Conservation (phyloP, 2,888 invertebrate species). For the Drosophila ezoana region DNA sequence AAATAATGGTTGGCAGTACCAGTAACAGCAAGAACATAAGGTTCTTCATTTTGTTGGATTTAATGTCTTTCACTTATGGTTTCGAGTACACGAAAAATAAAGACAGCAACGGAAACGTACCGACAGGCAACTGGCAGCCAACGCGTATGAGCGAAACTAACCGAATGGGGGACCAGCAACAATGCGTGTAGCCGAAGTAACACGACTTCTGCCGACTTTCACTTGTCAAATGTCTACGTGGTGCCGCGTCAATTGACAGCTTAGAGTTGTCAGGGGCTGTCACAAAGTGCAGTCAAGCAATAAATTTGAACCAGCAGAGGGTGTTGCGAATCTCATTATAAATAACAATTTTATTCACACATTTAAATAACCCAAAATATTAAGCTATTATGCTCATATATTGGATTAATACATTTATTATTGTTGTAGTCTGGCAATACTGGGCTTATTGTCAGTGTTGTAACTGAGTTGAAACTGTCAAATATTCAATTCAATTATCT, state of each 20-base stretch:
- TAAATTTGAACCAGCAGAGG: not conserved
- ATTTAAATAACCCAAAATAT: not conserved
- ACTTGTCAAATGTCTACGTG: slow-evolving; percentile 73
- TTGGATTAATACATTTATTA: not conserved
- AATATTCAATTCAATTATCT: not conserved
- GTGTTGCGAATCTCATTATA: not conserved
- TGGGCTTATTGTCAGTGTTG: slow-evolving; percentile 4
- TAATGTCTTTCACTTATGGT: slow-evolving; percentile 30
- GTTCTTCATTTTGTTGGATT: slow-evolving; percentile 87
- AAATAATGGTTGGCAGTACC: slow-evolving; percentile 90
- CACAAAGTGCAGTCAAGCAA: not conserved
- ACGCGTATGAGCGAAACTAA: slow-evolving; percentile 51
- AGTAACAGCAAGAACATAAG: slow-evolving; percentile 88
- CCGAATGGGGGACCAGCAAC: slow-evolving; percentile 47
- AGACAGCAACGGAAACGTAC: slow-evolving; percentile 31
- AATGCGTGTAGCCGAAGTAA: slow-evolving; percentile 48
- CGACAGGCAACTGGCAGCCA: slow-evolving; percentile 39
- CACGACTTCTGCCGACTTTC: slow-evolving; percentile 68
- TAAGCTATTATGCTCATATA: too few species aligned
- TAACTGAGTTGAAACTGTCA: slow-evolving; percentile 20
- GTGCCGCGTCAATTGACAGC: slow-evolving; percentile 66
- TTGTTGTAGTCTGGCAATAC: slow-evolving; percentile 15
- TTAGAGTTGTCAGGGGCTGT: slow-evolving; percentile 45
- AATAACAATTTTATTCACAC: not conserved
- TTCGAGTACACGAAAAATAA: slow-evolving; percentile 31